These are phyloP conservation scores for Amiota minor DNA, from an alignment of 2,888 invertebrate species.

Conservation along the genomic window DNA sequence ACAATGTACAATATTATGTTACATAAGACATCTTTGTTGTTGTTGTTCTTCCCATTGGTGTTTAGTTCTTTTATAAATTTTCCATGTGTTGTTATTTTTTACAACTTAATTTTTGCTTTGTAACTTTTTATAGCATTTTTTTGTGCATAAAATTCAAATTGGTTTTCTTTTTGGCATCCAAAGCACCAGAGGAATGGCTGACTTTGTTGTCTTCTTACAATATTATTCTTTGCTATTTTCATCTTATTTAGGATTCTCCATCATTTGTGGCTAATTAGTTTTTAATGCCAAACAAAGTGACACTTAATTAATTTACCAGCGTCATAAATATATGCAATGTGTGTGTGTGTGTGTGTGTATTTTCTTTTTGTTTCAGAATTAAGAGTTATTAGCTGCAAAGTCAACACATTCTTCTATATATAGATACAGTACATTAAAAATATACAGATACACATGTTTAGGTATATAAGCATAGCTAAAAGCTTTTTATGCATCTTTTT, in stretches of 20 bases:
- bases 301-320: conserved; percentile 46
- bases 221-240: neutral
- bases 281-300: conserved; percentile 36
- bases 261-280: conserved; percentile 51
- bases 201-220: neutral
- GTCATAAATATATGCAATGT: neutral
- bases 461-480: conserved; percentile 7
- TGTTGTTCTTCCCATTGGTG: no score
- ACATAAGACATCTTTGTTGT: no score
- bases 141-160: conserved; percentile 23
- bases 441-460: neutral
- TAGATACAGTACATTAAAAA: no score
- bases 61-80: neutral
- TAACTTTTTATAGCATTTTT: conserved; percentile 19
- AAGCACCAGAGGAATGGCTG: neutral
- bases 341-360: conserved; percentile 31
- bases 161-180: neutral
- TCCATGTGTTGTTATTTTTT: conserved; percentile 37
- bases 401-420: conserved; percentile 17
- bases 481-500: conserved; percentile 28
- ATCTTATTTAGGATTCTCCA: neutral
- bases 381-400: conserved; percentile 53
- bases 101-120: conserved; percentile 57
- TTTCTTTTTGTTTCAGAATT: conserved; percentile 50
- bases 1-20: no score